phyloP scores from a whole-genome alignment of 2,888 invertebrate species.

The Diadromus collaris region DNA sequence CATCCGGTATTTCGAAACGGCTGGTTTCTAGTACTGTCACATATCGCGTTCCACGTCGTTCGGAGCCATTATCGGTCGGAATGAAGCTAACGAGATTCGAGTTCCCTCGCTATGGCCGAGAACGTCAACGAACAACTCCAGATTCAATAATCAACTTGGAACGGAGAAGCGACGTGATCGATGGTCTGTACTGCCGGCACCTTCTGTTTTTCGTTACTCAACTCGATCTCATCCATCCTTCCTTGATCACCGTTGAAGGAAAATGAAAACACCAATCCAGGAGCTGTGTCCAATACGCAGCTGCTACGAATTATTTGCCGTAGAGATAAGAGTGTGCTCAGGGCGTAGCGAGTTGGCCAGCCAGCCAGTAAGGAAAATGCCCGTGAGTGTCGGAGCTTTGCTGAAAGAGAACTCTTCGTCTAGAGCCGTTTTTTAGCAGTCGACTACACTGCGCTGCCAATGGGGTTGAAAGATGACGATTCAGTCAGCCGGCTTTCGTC shows the following conservation, averaged over 20 bases:
- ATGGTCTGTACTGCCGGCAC: background rate
- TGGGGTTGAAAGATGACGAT: constrained; percentile 58
- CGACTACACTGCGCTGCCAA: constrained; percentile 15
- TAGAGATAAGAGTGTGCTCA: constrained; percentile 14
- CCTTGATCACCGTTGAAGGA: background rate
- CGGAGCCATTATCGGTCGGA: constrained; percentile 23
- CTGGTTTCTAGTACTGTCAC: constrained; percentile 11
- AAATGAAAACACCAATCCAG: background rate
- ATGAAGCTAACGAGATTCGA: constrained; percentile 54
- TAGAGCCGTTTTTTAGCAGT: constrained; percentile 22
- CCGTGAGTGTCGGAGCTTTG: constrained; percentile 11
- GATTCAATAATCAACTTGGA: constrained; percentile 15
- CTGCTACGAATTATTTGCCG: constrained; percentile 30
- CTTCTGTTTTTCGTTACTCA: background rate
- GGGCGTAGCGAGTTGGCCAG: background rate
- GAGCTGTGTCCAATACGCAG: constrained; percentile 4
- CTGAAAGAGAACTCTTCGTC: constrained; percentile 8
- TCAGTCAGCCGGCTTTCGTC: constrained; percentile 53
- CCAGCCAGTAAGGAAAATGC: constrained; percentile 23
- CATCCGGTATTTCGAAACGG: constrained; percentile 37
- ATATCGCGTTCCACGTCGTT: constrained; percentile 7
- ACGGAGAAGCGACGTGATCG: background rate
- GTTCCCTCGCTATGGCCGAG: background rate
- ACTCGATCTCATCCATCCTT: constrained; percentile 4
- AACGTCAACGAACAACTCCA: background rate